Evolutionary conservation across 2,797 vertebrate species (phyloP).

Genomic region (Myotis planiceps): DNA sequence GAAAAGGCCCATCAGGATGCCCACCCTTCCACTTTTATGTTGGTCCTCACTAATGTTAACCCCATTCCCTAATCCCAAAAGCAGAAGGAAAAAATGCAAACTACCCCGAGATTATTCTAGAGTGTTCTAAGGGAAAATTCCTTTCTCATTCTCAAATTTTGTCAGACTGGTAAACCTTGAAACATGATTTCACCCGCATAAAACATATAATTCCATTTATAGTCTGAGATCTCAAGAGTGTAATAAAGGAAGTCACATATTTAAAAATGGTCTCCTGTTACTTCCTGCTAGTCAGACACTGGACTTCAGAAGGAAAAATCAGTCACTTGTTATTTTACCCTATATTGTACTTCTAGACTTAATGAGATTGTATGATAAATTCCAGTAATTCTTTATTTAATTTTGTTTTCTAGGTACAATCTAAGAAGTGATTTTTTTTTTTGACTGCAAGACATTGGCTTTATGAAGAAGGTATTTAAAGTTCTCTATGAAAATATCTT

Average conservation of each 20-base stretch:
- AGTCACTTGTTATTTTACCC: conserved; percentile 48
- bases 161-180: background rate
- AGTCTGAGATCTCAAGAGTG: conserved; percentile 23
- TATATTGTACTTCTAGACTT: conserved; percentile 18
- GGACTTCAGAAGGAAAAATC: conserved; percentile 48
- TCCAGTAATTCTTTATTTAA: conserved; percentile 5
- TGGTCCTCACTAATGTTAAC: background rate
- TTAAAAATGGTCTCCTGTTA: background rate
- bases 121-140: conserved; percentile 12
- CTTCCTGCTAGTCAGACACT: background rate
- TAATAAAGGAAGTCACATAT: conserved; percentile 52
- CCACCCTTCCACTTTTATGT: background rate
- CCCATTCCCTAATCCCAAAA: background rate
- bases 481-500: background rate
- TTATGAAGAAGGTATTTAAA: background rate
- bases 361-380: background rate
- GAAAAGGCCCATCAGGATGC: background rate
- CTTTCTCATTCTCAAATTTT: conserved; percentile 52
- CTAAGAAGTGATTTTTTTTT: conserved; percentile 21
- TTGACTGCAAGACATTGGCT: background rate
- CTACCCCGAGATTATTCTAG: background rate
- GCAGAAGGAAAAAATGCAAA: background rate
- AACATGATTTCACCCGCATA: conserved; percentile 46
- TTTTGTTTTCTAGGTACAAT: background rate
- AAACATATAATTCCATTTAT: conserved; percentile 15